Evolutionary conservation across 2,888 invertebrate genomes (phyloP).

Genomic region (Agelastica alni): DNA sequence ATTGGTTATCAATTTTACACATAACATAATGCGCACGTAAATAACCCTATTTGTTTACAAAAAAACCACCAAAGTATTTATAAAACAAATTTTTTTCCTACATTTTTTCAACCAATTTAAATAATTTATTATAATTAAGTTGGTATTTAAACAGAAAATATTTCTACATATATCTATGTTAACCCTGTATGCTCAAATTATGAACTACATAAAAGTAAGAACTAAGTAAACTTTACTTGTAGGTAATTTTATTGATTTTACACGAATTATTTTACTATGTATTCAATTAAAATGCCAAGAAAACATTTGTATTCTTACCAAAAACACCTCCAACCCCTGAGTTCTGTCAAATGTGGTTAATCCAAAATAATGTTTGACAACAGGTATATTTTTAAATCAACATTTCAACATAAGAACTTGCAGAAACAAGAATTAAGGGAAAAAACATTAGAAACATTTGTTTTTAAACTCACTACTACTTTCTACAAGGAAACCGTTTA

Average conservation of each 20-base stretch:
- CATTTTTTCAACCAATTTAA: too few relatives aligned
- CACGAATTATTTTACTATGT: background rate
- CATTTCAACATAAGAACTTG: slow-evolving; percentile 22
- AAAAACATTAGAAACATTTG: slow-evolving; percentile 35
- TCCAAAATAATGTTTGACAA: slow-evolving; percentile 37
- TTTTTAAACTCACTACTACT: slow-evolving; percentile 21
- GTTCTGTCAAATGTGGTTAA: slow-evolving; percentile 26
- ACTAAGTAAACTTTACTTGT: background rate
- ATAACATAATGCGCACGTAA: too few relatives aligned
- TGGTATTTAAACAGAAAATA: background rate
- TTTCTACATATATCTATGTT: background rate
- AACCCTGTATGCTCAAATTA: too few relatives aligned
- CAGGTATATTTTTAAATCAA: slow-evolving; percentile 34
- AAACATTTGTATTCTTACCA: slow-evolving; percentile 22
- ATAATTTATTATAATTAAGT: too few relatives aligned
- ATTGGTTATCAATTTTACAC: too few relatives aligned
- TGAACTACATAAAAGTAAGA: too few relatives aligned
- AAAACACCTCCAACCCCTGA: slow-evolving; percentile 24
- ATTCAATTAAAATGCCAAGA: background rate
- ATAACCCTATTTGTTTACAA: too few relatives aligned
- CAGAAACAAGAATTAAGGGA: background rate
- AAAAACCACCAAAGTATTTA: too few relatives aligned
- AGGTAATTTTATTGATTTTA: slow-evolving; percentile 14
- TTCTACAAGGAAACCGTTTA: slow-evolving; percentile 19
- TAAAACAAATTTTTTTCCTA: too few relatives aligned